Base-by-base conservation (phyloP, 2,888 invertebrate genomes). In the Platycheirus rosarum region DNA sequence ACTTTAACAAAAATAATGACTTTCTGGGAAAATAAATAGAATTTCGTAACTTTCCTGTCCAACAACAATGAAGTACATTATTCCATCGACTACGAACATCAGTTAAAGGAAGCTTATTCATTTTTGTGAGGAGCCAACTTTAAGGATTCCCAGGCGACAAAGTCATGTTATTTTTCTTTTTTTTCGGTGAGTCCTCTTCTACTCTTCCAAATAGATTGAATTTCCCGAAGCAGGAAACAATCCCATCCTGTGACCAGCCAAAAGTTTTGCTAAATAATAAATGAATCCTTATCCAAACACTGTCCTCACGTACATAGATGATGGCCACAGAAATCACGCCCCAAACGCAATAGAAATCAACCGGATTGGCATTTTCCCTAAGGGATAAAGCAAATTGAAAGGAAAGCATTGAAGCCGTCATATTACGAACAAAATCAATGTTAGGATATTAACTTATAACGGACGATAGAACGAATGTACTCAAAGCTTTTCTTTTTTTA, bases 371-470 rank as follows among this genome's bases (percentile, higher is more conserved):
- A 77, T 82, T 82, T 70, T 82, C 71, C 82, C 82, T 76, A 71
- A 77, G 60, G 82, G 82, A 82, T 82, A 77, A 77, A 77, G 53
- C 62, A 82, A 82, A 82, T 82, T 82, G 82, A 76, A 77, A 82
- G 77, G 82, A 82, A 82, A 77, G 70, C 71, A 65, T 29, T 53
- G 77, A 53, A 66, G 70, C 66, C 77, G 71, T 77, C 77, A 76
- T 82, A 77, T 82, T 82, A 82, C 76, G 77, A 71, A 66, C 66
- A 71, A 77, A 82, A 82, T 82, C 82, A 82, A 77, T 82, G 77
- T 66, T 82, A 66, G 71, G 76, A 82, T 82, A 82, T 82, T 82
- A 82, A 82, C 82, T 82, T 82, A 82, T 82, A 82, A 82, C 77
- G 77, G 77, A 82, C 71, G 77, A 82, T 77, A 71, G 73, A 82